These are phyloP conservation scores for Hypanus sabinus DNA, from an alignment of 2,113 vertebrate species.

Conservation along the genomic window DNA sequence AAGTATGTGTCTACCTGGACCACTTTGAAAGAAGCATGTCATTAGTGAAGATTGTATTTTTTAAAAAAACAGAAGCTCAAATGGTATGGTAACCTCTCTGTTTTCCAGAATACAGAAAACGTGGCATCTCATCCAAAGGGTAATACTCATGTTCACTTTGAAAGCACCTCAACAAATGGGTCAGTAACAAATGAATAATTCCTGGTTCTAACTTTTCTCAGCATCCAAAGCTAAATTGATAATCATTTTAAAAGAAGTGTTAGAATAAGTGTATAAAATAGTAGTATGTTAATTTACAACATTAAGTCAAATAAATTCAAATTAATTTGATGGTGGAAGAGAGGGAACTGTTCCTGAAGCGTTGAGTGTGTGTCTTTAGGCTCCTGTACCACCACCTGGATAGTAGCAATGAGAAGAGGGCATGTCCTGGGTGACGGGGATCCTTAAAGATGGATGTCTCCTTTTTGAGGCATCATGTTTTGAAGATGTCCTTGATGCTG, in stretches of 20 bases:
- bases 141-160: conserved; percentile 43
- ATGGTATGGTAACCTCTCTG: not conserved
- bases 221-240: not conserved
- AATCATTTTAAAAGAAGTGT: not conserved
- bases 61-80: not conserved
- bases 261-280: not conserved
- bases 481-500: no score
- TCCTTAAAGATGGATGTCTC: no score
- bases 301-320: not conserved
- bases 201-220: not conserved
- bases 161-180: conserved; percentile 51
- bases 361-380: no score
- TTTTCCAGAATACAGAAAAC: conserved; percentile 54
- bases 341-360: no score
- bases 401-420: no score
- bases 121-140: no score
- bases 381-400: no score
- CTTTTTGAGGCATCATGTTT: no score
- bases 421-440: no score
- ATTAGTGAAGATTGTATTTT: not conserved
- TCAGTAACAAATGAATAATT: conserved; percentile 60
- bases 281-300: not conserved
- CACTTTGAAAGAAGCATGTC: not conserved
- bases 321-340: not conserved
- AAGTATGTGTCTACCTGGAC: no score